phyloP scores from a whole-genome alignment of 2,888 invertebrate genomes.

The Ectobius pallidus region DNA sequence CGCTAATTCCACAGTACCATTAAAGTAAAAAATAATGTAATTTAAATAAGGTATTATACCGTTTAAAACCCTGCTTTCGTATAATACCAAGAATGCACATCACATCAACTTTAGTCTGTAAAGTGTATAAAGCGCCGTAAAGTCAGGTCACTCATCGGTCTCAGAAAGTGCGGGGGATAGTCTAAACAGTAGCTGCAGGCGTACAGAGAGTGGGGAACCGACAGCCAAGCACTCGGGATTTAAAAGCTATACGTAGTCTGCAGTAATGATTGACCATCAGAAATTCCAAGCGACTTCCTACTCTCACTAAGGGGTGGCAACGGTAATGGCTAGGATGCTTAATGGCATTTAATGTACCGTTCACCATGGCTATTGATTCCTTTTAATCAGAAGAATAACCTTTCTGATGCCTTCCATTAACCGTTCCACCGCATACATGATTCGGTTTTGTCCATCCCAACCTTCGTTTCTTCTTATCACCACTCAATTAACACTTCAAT shows the following conservation, averaged over 20 bases:
- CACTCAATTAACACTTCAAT: neutral
- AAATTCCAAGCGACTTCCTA: neutral
- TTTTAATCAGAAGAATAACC: constrained; percentile 12
- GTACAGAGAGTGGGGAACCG: neutral
- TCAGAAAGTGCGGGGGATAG: neutral
- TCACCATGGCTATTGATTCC: neutral
- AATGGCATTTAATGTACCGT: constrained; percentile 14
- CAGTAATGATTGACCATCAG: constrained; percentile 9
- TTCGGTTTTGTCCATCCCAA: neutral
- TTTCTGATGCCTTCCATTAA: neutral
- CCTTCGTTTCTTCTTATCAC: neutral
- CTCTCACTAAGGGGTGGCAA: neutral
- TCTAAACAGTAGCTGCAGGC: neutral
- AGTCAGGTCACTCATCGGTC: constrained; percentile 1
- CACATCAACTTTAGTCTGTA: too few species aligned
- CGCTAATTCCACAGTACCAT: too few species aligned
- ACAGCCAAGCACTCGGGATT: neutral
- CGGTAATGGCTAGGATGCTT: neutral
- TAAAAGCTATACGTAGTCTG: constrained; percentile 14
- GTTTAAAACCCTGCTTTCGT: too few species aligned
- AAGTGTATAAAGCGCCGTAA: neutral
- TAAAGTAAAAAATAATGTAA: too few species aligned
- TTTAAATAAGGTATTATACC: too few species aligned
- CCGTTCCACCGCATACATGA: neutral
- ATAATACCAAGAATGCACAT: too few species aligned